Evolutionary conservation across 1,140 invertebrate genomes (phyloP).

Genomic region (Caenorhabditis tropicalis): DNA sequence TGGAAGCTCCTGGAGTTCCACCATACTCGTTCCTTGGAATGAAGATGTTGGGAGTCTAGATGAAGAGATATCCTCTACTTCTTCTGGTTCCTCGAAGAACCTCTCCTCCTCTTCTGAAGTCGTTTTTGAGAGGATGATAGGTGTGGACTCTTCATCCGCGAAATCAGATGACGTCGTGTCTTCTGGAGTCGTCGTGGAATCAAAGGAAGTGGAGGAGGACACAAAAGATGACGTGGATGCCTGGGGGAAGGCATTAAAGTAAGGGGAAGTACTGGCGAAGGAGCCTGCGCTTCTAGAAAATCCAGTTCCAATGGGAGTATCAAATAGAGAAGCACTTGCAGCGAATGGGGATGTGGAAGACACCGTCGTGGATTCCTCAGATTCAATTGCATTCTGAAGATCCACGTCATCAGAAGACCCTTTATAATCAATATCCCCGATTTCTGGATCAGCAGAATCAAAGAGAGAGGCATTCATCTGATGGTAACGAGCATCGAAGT

Average conservation of each 20-base stretch:
- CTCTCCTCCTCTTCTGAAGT: slow-evolving; percentile 13
- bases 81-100: not conserved
- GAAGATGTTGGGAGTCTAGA: not conserved
- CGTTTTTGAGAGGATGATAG: not conserved
- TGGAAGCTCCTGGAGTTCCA: not conserved
- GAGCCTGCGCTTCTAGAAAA: not conserved
- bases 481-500: not conserved
- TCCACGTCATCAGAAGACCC: slow-evolving; percentile 7
- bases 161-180: not conserved
- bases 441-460: not conserved
- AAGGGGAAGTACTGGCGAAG: not conserved
- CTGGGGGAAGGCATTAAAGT: not conserved
- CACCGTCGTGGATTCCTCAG: not conserved
- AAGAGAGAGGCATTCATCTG: not conserved
- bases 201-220: not conserved
- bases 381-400: not conserved
- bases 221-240: not conserved
- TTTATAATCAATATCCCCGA: not conserved
- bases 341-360: not conserved
- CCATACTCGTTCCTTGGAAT: not conserved
- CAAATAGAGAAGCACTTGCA: not conserved
- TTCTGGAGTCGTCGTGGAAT: not conserved
- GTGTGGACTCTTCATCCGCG: not conserved
- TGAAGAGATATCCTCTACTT: slow-evolving; percentile 11
- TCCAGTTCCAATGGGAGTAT: not conserved